Evolutionary conservation across 1,140 invertebrate genomes (phyloP), one percentile per base, ranked within the genome.

Genomic region (Drosophila sucinea): DNA sequence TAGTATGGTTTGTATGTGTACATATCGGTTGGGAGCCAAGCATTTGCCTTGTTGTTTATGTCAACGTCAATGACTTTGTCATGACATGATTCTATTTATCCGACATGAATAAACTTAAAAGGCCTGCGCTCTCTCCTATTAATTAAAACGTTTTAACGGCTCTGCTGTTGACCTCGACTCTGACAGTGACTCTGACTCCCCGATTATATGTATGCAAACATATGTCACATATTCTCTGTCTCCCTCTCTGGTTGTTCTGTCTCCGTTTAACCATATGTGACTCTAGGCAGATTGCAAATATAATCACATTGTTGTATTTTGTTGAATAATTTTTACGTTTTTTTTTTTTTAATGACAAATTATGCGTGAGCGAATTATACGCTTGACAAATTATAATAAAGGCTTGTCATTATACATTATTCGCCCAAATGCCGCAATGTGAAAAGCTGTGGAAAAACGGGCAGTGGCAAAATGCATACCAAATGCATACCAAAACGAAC

Each of bases 1-100:
- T 17, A 30, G 17, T 17, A 17, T 17, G 17, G 17, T 17, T 17
- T 17, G 17, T 7, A 54, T 56, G 54, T 29, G 38, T 70, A 67
- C 17, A 47, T 47, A 47, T 51, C 6, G 44, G 44, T 51, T n/a
- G 41, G 41, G 54, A 11, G 70, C 66, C 51, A 69, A 69, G 64
- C 74, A 73, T 82, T 79, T 61, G 69, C 75, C 47, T 56, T 33
- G 55, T 79, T 75, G 80, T 68, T 82, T 70, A 79, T 83, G 75
- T 82, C 79, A 66, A 66, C 74, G 62, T 65, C 66, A 77, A 82
- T 69, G 75, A 81, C 75, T 79, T 82, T 82, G 80, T 82, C 64
- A 67, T 60, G 75, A 83, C 62, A 62, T 67, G 66, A 63, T 64
- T 67, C 67, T 67, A 58, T 63, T 58, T 44, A 25, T 40, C 30